A percentile compares a stretch with the other conserved stretches of the same genome.
Evolutionary conservation across 2,888 invertebrate genomes (phyloP).

Genomic region (Panorpa germanica): DNA sequence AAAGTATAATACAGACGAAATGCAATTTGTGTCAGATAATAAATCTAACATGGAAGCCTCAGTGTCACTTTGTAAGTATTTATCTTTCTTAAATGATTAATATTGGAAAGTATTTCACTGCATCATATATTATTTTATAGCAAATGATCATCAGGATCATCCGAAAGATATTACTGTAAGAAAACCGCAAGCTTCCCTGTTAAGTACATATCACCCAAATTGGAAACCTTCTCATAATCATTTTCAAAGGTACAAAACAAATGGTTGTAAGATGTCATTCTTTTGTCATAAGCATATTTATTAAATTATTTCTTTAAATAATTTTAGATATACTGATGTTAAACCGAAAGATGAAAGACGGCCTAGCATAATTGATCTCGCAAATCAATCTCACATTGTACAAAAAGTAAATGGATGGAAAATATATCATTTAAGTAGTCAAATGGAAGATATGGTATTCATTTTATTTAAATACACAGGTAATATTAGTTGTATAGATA

Average conservation of each 20-base stretch:
- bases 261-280: no score
- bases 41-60: no score
- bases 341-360: conserved; percentile 73
- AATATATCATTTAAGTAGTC: conserved; percentile 75
- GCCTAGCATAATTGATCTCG: conserved; percentile 71
- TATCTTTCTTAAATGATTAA: no score
- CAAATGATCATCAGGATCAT: conserved; percentile 10
- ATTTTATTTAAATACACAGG: conserved; percentile 3
- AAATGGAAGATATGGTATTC: conserved; percentile 80
- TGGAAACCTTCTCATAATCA: conserved; percentile 61
- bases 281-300: no score
- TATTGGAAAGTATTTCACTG: no score
- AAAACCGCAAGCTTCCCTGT: conserved; percentile 27
- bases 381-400: conserved; percentile 70
- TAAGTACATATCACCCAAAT: conserved; percentile 43
- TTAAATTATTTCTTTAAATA: no score
- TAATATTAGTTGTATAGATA: conserved; percentile 4
- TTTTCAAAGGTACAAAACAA: conserved; percentile 44
- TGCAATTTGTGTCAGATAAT: no score
- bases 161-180: conserved; percentile 18
- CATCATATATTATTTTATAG: no score
- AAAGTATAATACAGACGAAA: no score
- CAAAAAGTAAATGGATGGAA: conserved; percentile 92
- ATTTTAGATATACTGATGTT: conserved; percentile 74
- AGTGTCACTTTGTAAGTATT: no score